A percentile compares a stretch with the other conserved stretches of the same genome.
Evolutionary conservation across 2,113 vertebrate species (phyloP).

Genomic region (Mormoops blainvillei): DNA sequence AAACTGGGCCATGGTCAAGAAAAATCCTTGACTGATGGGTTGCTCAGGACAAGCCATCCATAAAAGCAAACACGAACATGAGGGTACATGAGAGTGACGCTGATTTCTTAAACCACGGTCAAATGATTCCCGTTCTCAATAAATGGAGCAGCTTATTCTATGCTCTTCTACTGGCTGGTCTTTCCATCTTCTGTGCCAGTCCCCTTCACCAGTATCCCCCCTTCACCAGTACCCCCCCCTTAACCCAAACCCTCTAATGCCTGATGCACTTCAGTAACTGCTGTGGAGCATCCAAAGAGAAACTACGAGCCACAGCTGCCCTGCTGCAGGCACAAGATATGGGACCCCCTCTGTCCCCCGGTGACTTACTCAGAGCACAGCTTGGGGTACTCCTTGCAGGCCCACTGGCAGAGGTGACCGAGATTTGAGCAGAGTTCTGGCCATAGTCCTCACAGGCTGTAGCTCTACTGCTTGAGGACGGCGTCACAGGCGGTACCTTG

Average conservation of each 20-base stretch:
- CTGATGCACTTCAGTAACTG: not conserved
- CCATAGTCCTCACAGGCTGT: not conserved
- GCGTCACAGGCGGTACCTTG: not conserved
- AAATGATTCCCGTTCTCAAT: not conserved
- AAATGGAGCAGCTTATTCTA: not conserved
- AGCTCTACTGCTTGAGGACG: not conserved
- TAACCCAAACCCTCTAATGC: not conserved
- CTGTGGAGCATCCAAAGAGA: not conserved
- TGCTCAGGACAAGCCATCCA: not conserved
- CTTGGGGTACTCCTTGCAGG: not conserved
- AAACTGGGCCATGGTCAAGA: not conserved
- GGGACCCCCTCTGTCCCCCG: not conserved
- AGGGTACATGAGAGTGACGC: not conserved
- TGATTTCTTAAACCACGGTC: not conserved
- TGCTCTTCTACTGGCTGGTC: not conserved
- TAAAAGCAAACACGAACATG: fast-evolving
- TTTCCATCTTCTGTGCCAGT: not conserved
- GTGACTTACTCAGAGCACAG: not conserved
- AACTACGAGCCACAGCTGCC: not conserved
- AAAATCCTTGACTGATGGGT: not conserved
- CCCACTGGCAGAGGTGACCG: not conserved
- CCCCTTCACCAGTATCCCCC: not conserved
- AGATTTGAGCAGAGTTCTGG: not conserved
- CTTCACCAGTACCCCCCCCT: not conserved
- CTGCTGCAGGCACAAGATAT: not conserved